Evolutionary conservation across 1,140 invertebrate genomes (phyloP), one percentile per base, ranked within the genome.

Genomic region (Galleria mellonella): DNA sequence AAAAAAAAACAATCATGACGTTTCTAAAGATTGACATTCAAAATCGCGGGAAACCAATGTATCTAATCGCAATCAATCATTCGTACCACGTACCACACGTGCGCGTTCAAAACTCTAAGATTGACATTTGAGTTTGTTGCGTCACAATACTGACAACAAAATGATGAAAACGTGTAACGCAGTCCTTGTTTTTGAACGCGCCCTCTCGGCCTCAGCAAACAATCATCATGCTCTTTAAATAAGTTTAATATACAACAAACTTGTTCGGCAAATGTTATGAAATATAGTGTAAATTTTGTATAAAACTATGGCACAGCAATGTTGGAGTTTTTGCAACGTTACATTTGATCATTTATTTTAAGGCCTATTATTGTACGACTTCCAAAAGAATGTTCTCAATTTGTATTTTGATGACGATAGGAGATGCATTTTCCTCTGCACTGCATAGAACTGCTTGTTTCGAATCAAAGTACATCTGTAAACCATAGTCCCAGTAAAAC

Each of bases 121-220:
- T 44, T 63, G 55, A 62, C 55, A 59, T 63, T 45, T 51, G 37
- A 43, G 11, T 12, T n/a, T 17, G 35, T 61, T 54, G 42, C 52
- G 52, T 59, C 44, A 55, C 52, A 50, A 55, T 38, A 55, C 46
- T 47, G 47, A 45, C 46, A 46, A 51, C 48, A 47, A 51, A 51
- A 51, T 55, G 51, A 59, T 55, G 60, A 51, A 55, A 63, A 55
- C 60, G 38, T 55, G 50, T 63, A 49, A 42, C 54, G 29, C 23
- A 17, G 32, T 51, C 47, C 50, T 42, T 50, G 47, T 43, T 32
- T 37, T 29, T 32, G 31, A 40, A 32, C 47, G 47, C 47, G 27
- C 36, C 40, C 17, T 27, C 13, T 37, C 35, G 35, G 30, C 43
- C 23, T 30, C 1, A 37, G 23, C 32, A 29, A 37, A 48, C 39